Evolutionary conservation across 1,140 invertebrate genomes (phyloP).

Genomic region (Phenacoccus solenopsis): DNA sequence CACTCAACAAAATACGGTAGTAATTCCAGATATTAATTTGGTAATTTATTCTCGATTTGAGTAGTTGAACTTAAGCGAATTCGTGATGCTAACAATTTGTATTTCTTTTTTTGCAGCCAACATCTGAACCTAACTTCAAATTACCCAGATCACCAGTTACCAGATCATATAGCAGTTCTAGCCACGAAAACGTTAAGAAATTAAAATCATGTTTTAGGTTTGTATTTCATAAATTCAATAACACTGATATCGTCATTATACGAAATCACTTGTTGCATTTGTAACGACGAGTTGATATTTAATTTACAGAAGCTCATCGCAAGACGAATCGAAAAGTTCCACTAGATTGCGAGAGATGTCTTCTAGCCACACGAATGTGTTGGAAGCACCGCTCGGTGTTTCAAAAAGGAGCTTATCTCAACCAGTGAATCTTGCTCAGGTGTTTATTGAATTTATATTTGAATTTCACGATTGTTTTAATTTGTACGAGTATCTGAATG

Average conservation of each 20-base stretch:
- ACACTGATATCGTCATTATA: neutral
- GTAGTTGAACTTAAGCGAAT: too few species aligned
- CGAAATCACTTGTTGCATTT: too few species aligned
- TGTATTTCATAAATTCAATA: neutral
- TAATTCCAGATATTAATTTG: neutral
- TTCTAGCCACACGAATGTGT: slow-evolving; percentile 7
- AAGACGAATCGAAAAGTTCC: slow-evolving; percentile 23
- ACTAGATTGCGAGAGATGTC: slow-evolving; percentile 19
- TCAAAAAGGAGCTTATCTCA: slow-evolving; percentile 40
- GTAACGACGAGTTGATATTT: too few species aligned
- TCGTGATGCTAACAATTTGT: neutral
- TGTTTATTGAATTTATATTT: slow-evolving; percentile 14
- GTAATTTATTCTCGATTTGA: too few species aligned
- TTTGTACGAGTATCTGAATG: neutral
- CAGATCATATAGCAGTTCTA: slow-evolving; percentile 2
- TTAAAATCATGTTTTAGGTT: neutral
- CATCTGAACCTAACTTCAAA: neutral
- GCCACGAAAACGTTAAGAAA: neutral
- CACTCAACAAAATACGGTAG: slow-evolving; percentile 34
- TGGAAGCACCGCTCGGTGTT: slow-evolving; percentile 21
- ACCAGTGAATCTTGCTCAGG: slow-evolving; percentile 36
- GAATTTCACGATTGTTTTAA: neutral
- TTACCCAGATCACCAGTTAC: neutral
- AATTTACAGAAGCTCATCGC: slow-evolving; percentile 20
- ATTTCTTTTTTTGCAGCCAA: neutral